A percentile compares a stretch with the other conserved stretches of the same genome.
These are phyloP conservation scores for Caracal caracal DNA, from an alignment of 2,113 vertebrate species.

Conservation along the genomic window DNA sequence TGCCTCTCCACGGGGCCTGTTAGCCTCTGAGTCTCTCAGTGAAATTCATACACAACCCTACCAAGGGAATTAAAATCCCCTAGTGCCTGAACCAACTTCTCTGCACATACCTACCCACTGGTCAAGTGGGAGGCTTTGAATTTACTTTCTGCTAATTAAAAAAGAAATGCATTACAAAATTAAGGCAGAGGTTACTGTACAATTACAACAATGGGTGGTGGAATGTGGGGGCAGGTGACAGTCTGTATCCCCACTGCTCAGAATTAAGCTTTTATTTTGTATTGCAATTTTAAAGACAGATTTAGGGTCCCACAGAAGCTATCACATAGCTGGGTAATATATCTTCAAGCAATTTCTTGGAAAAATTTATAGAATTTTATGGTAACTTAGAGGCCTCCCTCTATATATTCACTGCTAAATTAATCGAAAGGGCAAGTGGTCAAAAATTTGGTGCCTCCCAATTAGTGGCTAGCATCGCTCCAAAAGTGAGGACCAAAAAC, in stretches of 20 bases:
- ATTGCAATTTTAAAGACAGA: background rate
- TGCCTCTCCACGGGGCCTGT: background rate
- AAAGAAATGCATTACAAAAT: slow-evolving; percentile 12
- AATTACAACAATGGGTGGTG: background rate
- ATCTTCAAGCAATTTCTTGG: background rate
- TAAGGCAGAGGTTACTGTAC: background rate
- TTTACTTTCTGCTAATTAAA: background rate
- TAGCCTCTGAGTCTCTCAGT: background rate
- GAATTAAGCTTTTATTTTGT: slow-evolving; percentile 23
- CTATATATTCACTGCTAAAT: background rate
- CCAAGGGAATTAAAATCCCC: background rate
- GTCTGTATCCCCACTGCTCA: background rate
- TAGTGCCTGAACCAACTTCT: background rate
- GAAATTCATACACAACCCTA: background rate
- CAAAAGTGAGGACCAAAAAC: background rate
- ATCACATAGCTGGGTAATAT: background rate
- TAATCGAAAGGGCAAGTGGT: slow-evolving; percentile 26
- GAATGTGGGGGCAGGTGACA: background rate
- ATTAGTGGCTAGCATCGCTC: background rate
- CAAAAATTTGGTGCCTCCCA: background rate
- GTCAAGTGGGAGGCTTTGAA: background rate
- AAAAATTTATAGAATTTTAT: slow-evolving; percentile 47
- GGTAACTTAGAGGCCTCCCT: background rate
- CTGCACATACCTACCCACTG: background rate
- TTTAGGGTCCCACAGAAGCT: background rate